phyloP scores from a whole-genome alignment of 2,888 invertebrate genomes.

The Balanococcus diminutus region DNA sequence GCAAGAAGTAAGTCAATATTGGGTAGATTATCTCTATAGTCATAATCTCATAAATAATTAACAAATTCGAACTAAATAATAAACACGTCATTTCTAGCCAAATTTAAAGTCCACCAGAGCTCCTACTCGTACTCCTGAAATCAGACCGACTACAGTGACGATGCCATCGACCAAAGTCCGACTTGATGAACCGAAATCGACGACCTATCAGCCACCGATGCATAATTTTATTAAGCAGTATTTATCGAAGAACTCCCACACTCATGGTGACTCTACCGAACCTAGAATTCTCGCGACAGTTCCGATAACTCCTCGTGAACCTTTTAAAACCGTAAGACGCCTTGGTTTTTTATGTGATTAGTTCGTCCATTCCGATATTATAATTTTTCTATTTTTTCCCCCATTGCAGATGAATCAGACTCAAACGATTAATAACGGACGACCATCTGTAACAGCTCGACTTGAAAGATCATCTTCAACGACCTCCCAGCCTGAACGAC shows the following conservation, averaged over 20 bases:
- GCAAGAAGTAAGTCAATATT: slow-evolving; percentile 19
- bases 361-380: too few species aligned
- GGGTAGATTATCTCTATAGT: not conserved
- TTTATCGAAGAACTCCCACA: not conserved
- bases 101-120: not conserved
- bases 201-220: too few species aligned
- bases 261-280: not conserved
- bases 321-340: not conserved
- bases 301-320: not conserved
- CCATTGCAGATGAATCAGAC: not conserved
- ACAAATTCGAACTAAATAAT: too few species aligned
- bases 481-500: not conserved
- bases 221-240: not conserved
- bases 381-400: not conserved
- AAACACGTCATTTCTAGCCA: not conserved
- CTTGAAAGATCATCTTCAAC: not conserved
- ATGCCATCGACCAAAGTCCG: not conserved
- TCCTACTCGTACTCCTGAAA: too few species aligned
- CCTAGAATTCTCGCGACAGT: not conserved
- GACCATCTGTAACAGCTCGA: too few species aligned
- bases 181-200: not conserved
- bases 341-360: not conserved
- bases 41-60: not conserved
- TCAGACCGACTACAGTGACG: too few species aligned
- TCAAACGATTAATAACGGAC: not conserved